A percentile compares a stretch with the other conserved stretches of the same genome.
These are phyloP conservation scores for Sussaba pulchella DNA, from an alignment of 2,888 invertebrate species.

Conservation along the genomic window DNA sequence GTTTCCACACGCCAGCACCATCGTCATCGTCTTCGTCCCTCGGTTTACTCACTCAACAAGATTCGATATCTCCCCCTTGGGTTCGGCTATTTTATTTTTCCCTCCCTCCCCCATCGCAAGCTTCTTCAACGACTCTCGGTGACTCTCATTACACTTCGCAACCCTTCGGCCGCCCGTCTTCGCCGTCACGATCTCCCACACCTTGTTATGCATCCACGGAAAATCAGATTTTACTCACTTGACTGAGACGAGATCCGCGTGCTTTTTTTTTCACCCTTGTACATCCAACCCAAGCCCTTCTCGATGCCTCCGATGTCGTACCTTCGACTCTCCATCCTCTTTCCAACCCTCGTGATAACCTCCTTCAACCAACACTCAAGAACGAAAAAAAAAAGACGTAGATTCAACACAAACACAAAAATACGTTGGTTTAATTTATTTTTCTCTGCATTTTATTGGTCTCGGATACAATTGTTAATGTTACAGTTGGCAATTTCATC, in stretches of 20 bases:
- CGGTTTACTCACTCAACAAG: constrained; percentile 63
- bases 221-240: constrained; percentile 9
- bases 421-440: constrained; percentile 6
- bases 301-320: neutral
- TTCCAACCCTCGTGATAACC: neutral
- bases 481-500: constrained; percentile 81
- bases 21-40: constrained; percentile 16
- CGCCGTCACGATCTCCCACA: constrained; percentile 23
- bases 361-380: neutral
- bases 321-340: neutral
- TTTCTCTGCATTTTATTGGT: constrained; percentile 79
- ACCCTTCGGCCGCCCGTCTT: constrained; percentile 9
- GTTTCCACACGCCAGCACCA: neutral
- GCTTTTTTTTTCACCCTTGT: neutral
- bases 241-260: constrained; percentile 4
- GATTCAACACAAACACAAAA: too few species aligned
- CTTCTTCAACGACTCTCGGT: constrained; percentile 17
- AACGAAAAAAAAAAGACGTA: too few species aligned
- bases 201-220: constrained; percentile 5
- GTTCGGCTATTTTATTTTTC: constrained; percentile 32
- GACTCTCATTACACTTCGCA: constrained; percentile 27
- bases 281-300: constrained; percentile 24
- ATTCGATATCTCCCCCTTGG: constrained; percentile 57
- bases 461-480: constrained; percentile 79
- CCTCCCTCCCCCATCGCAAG: neutral